Evolutionary conservation across 2,113 vertebrate species (phyloP).

Genomic region (Phrynosoma blainvillii): DNA sequence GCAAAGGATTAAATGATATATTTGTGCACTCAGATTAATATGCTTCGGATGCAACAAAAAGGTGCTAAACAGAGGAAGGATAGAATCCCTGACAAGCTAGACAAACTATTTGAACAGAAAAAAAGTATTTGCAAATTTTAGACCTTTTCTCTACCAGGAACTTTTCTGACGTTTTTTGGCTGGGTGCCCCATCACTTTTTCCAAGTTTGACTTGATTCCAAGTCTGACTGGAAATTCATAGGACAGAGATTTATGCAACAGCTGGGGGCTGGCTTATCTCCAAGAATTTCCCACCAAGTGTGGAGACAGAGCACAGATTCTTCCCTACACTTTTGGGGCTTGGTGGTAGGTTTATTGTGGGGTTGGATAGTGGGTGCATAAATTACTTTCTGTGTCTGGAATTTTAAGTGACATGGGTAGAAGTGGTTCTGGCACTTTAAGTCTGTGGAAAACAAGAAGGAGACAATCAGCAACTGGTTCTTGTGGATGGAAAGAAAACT

Average conservation of each 20-base stretch:
- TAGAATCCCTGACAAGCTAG: not conserved
- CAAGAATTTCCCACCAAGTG: slow-evolving; percentile 11
- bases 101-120: not conserved
- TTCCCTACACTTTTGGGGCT: not conserved
- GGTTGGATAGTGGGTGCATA: not conserved
- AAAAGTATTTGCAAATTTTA: not conserved
- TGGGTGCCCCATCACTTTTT: slow-evolving; percentile 7
- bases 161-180: not conserved
- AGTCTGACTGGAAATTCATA: slow-evolving; percentile 7
- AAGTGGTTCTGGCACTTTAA: not conserved
- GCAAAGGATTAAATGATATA: not conserved
- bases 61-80: not conserved
- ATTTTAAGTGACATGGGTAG: not conserved
- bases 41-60: not conserved
- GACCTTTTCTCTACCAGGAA: not conserved
- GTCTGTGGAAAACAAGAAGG: not conserved
- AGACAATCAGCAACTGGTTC: not conserved
- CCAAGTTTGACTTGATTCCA: not conserved
- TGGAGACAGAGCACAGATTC: not conserved
- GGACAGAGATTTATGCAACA: slow-evolving; percentile 29
- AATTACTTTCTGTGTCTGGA: not conserved
- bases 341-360: not conserved
- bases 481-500: not conserved
- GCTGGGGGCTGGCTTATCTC: not conserved
- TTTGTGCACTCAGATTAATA: not conserved